phyloP scores from a whole-genome alignment of 92 coral and sea anemone genomes.

The Palythoa caribaeorum region DNA sequence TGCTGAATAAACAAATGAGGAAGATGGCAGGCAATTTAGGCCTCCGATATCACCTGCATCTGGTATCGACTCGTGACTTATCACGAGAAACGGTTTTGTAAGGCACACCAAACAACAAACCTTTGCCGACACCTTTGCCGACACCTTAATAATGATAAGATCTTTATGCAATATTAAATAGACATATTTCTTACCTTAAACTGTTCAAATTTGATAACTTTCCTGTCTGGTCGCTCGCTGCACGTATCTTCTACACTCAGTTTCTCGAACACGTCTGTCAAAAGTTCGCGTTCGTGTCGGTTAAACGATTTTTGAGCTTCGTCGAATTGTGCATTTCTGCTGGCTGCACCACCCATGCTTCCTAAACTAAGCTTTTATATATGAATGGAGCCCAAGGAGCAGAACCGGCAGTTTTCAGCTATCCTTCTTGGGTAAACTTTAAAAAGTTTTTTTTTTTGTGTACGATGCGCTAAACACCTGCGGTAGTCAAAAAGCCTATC shows the following conservation, averaged over 20 bases:
- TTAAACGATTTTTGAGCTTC: constrained; percentile 75
- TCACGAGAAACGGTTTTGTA: too few relatives aligned
- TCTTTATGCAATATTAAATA: neutral
- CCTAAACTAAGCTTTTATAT: too few relatives aligned
- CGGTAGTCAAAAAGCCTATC: too few relatives aligned
- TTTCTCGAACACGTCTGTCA: constrained; percentile 60
- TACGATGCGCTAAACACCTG: too few relatives aligned
- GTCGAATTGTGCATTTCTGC: constrained; percentile 80
- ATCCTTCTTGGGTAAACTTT: neutral
- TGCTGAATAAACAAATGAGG: too few relatives aligned
- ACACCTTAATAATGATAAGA: neutral
- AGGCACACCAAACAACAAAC: too few relatives aligned
- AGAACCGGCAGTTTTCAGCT: neutral
- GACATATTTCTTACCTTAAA: constrained; percentile 46
- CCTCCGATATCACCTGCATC: too few relatives aligned
- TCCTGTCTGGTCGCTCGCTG: constrained; percentile 31
- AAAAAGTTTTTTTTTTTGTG: neutral
- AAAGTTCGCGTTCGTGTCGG: constrained; percentile 63
- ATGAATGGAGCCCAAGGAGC: too few relatives aligned
- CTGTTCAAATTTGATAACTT: constrained; percentile 60
- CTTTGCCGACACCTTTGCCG: too few relatives aligned
- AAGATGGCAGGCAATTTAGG: too few relatives aligned
- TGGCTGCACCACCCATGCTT: constrained; percentile 84
- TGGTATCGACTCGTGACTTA: too few relatives aligned
- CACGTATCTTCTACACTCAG: constrained; percentile 42